These are phyloP conservation scores for Epinephelus awoara DNA, from an alignment of 2,797 vertebrate species.

Conservation along the genomic window DNA sequence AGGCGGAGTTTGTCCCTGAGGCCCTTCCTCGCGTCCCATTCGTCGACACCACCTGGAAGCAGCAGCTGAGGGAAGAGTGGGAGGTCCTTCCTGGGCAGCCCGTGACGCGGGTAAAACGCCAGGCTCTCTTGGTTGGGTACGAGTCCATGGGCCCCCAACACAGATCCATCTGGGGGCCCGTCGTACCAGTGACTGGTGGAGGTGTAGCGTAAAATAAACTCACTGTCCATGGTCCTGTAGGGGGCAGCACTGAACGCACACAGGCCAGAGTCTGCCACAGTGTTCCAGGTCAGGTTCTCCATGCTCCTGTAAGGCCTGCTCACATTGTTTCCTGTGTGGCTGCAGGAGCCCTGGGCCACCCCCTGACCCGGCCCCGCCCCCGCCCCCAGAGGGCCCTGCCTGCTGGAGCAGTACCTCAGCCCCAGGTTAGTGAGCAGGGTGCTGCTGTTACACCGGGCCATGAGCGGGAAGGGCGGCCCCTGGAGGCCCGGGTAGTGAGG, in stretches of 20 bases:
- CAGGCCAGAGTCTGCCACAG: constrained; percentile 81
- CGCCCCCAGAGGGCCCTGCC: constrained; percentile 63
- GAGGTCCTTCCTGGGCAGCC: constrained; percentile 80
- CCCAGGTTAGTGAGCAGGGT: constrained; percentile 87
- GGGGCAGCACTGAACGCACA: constrained; percentile 73
- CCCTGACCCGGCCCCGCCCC: constrained; percentile 57
- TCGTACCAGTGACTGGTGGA: constrained; percentile 87
- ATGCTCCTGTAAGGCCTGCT: constrained; percentile 90
- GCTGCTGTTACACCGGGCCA: constrained; percentile 86
- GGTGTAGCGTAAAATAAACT: constrained; percentile 87
- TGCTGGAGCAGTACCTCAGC: constrained; percentile 85
- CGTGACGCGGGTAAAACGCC: constrained; percentile 79
- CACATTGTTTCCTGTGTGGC: constrained; percentile 58
- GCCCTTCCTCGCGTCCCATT: constrained; percentile 87
- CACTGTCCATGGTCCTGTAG: constrained; percentile 87
- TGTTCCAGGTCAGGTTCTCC: constrained; percentile 92
- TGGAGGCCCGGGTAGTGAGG: constrained; percentile 84
- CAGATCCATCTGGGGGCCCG: constrained; percentile 77
- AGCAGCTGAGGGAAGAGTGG: constrained; percentile 88
- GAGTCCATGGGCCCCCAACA: constrained; percentile 67
- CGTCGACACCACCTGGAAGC: constrained; percentile 83
- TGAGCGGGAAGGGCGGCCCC: constrained; percentile 75
- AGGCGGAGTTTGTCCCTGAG: constrained; percentile 90
- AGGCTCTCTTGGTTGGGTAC: constrained; percentile 77
- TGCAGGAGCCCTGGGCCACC: constrained; percentile 40